Evolutionary conservation across 2,888 invertebrate species (phyloP).

Genomic region (Archaeoteleia sp.): DNA sequence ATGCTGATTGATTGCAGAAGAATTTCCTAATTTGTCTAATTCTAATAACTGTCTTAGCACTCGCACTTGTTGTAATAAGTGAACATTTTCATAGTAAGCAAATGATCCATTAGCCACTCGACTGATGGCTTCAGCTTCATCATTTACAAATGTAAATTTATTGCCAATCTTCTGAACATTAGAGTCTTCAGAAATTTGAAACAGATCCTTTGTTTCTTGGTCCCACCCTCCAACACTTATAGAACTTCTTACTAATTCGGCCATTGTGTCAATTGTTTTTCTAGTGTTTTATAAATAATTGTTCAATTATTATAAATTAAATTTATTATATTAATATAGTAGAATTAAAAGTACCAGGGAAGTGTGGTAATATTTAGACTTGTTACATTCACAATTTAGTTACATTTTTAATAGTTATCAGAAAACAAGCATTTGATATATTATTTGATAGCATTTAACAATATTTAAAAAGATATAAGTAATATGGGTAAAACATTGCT

Average conservation of each 20-base stretch:
- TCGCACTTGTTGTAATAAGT: constrained; percentile 81
- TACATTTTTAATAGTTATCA: too few species aligned
- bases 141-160: constrained; percentile 80
- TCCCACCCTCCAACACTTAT: constrained; percentile 85
- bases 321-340: too few species aligned
- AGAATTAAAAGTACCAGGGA: too few species aligned
- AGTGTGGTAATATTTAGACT: too few species aligned
- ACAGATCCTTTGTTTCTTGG: constrained; percentile 82
- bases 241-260: constrained; percentile 81
- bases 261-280: constrained; percentile 86
- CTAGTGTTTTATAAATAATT: constrained; percentile 71
- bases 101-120: constrained; percentile 83
- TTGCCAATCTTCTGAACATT: constrained; percentile 81
- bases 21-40: constrained; percentile 63
- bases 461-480: too few species aligned
- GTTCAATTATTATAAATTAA: too few species aligned
- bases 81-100: constrained; percentile 87
- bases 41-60: constrained; percentile 77
- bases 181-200: constrained; percentile 82
- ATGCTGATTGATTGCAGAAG: constrained; percentile 43
- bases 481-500: too few species aligned
- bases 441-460: too few species aligned
- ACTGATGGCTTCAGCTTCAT: constrained; percentile 80
- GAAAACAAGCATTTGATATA: too few species aligned
- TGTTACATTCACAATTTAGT: too few species aligned